Conservation (phyloP, 2,797 vertebrate genomes). For the Netta rufina region DNA sequence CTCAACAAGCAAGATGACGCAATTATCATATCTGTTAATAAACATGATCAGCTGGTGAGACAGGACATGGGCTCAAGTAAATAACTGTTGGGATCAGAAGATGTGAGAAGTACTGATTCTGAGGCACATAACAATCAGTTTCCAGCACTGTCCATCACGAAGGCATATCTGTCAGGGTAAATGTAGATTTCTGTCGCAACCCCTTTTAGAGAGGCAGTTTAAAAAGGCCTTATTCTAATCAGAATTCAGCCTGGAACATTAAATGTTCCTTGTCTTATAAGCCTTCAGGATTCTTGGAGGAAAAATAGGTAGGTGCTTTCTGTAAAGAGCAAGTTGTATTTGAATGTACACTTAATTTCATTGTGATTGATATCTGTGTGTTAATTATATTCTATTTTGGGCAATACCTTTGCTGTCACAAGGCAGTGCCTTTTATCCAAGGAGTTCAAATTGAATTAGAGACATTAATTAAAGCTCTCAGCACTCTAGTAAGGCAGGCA, state of each 20-base stretch:
- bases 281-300: constrained; percentile 27
- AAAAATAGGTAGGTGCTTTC: constrained; percentile 59
- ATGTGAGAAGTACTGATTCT: neutral
- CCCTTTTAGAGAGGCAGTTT: neutral
- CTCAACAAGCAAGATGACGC: neutral
- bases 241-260: constrained; percentile 3
- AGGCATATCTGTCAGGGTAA: neutral
- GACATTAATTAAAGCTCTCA: constrained; percentile 72
- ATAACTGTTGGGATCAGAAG: neutral
- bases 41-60: neutral
- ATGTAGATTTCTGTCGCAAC: neutral
- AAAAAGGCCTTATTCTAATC: neutral
- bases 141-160: neutral
- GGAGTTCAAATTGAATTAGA: constrained; percentile 72
- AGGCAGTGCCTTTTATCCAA: constrained; percentile 67
- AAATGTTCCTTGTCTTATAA: constrained; percentile 21
- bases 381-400: constrained; percentile 73
- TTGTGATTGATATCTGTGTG: constrained; percentile 68
- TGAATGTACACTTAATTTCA: constrained; percentile 70
- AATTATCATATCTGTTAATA: neutral
- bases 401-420: constrained; percentile 68
- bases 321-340: constrained; percentile 64
- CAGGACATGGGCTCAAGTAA: neutral
- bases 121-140: neutral
- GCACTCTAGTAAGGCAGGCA: constrained; percentile 63